Percentiles rank a stretch among this genome's conserved stretches.
Conservation (phyloP, 2,888 invertebrate genomes). For the Hyppa rectilinea region DNA sequence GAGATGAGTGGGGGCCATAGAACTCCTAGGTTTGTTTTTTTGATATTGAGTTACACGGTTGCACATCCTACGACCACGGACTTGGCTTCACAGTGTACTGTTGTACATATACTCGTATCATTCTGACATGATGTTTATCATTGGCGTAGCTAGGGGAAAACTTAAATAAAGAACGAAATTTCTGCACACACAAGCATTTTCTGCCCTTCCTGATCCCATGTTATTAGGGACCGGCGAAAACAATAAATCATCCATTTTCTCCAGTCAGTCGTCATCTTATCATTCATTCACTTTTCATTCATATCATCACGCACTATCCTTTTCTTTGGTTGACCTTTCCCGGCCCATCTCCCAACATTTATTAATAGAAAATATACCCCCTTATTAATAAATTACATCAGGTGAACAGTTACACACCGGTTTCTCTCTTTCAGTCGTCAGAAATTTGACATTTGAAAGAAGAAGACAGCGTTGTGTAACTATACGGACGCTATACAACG, state of each 20-base stretch:
- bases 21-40: conserved; percentile 93
- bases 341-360: too few relatives aligned
- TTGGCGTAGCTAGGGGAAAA: conserved; percentile 66
- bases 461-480: too few relatives aligned
- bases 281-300: neutral
- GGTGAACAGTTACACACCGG: too few relatives aligned
- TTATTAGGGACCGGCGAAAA: too few relatives aligned
- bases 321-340: neutral
- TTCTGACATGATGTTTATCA: conserved; percentile 67
- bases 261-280: neutral
- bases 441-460: too few relatives aligned
- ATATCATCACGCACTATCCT: neutral
- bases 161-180: neutral
- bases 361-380: too few relatives aligned
- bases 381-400: too few relatives aligned
- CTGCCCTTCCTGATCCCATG: neutral
- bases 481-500: too few relatives aligned
- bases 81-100: conserved; percentile 68
- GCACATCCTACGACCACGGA: conserved; percentile 77
- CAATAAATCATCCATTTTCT: too few relatives aligned
- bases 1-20: conserved; percentile 93
- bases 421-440: too few relatives aligned
- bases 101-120: conserved; percentile 70
- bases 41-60: conserved; percentile 87
- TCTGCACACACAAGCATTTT: neutral